Base-by-base conservation (phyloP, 2,797 vertebrate genomes). In the Chelmon rostratus region DNA sequence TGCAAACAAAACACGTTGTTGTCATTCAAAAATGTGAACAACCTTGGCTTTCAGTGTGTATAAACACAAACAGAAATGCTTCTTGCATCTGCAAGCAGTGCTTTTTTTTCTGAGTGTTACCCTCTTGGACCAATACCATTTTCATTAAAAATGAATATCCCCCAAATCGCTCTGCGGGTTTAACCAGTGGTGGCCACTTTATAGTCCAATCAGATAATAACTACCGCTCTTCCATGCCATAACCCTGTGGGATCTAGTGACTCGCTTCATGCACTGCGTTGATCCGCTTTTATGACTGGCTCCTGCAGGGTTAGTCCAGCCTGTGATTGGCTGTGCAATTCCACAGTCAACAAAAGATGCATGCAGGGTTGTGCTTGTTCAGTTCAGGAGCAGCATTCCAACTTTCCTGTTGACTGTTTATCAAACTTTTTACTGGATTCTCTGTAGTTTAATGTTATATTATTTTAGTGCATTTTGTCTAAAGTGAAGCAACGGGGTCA, bases 151-250 rank as follows among this genome's bases (percentile, higher is more conserved):
- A 59, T 25, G 3, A 49, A 63, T 78, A 68, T 80, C 54, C 28
- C 38, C 53, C 1, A 74, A 56, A 63, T 74, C 19, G 1, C 54
- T 82, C 42, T 83, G 68, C 73, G 78, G 83, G n/a, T 77, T 72
- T 70, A 73, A 80, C 15, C 47, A 85, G 61, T 57, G 57, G 70
- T 84, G 58, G 76, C 54, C 62, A 44, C 53, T 83, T 68, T 73
- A 54, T 63, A 23, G 81, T 80, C 74, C 71, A 78, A 74, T 90
- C 78, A 88, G 68, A 83, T 82, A 90, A 76, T 73, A 68, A 68
- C 62, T 71, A 73, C 58, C 11, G 5, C 74, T 78, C 73, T 65
- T 83, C 75, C 10, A 21, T 78, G 54, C 67, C 69, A 71, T 63
- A 66, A 66, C 54, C 56, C 71, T 67, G 53, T 70, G 64, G 77